Percentiles rank a stretch among this genome's conserved stretches.
Evolutionary conservation across 2,888 invertebrate species (phyloP).

Genomic region (Thera obeliscata): DNA sequence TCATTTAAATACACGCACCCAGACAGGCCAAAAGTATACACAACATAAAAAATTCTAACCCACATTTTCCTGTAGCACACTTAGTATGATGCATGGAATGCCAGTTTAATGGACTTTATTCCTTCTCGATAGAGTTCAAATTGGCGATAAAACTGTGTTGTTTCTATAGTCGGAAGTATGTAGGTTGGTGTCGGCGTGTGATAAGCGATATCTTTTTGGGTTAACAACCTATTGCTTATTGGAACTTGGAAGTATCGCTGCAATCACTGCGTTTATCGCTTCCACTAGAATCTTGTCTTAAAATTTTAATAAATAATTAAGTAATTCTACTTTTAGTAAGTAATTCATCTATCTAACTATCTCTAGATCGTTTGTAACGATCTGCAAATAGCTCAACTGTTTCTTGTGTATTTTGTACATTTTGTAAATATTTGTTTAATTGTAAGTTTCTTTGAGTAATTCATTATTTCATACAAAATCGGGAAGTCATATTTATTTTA

Average conservation of each 20-base stretch:
- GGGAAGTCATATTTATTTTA: not conserved
- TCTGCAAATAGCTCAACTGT: too few species aligned
- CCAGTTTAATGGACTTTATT: slow-evolving; percentile 24
- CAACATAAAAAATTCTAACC: slow-evolving; percentile 28
- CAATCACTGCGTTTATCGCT: slow-evolving; percentile 70
- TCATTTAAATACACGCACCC: not conserved
- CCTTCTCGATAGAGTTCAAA: slow-evolving; percentile 28
- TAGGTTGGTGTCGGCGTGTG: slow-evolving; percentile 74
- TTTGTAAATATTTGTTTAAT: too few species aligned
- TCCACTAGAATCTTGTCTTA: slow-evolving; percentile 61
- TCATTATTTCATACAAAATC: too few species aligned
- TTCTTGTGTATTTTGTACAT: too few species aligned
- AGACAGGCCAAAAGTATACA: slow-evolving; percentile 10
- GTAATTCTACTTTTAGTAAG: not conserved
- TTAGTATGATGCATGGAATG: slow-evolving; percentile 28
- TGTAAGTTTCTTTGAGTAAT: too few species aligned
- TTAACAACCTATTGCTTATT: slow-evolving; percentile 79
- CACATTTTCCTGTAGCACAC: slow-evolving; percentile 33
- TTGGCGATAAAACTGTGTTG: slow-evolving; percentile 13
- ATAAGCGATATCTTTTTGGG: slow-evolving; percentile 78
- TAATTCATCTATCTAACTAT: too few species aligned
- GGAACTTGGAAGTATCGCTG: slow-evolving; percentile 68
- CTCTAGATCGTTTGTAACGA: too few species aligned
- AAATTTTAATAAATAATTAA: not conserved
- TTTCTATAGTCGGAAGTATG: slow-evolving; percentile 70